Evolutionary conservation across 2,113 vertebrate genomes (phyloP), one percentile per base, ranked within the genome.

Genomic region (Periophthalmodon schlosseri): DNA sequence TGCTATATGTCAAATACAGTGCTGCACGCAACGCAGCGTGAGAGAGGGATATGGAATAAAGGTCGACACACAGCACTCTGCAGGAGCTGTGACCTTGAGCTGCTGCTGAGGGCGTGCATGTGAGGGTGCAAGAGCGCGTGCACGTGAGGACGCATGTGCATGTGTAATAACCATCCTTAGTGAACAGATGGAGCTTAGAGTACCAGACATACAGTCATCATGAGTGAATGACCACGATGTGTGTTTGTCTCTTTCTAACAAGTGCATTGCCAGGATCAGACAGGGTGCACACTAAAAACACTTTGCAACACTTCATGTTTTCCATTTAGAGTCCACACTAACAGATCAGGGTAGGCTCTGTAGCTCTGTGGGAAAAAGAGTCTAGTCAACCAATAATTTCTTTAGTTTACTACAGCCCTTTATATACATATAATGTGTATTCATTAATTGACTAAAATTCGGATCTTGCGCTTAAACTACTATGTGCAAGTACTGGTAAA

Each of bases 111-210:
- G 75, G 86, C 58, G 34, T 2, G 21, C 11, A 34, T 21, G 74
- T 50, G 81, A 71, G 75, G 6, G 60, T 63, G 60, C 60, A 20
- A 34, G 60, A 24, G 15, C 7, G 15, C 15, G 28, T 63, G 60
- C 60, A 18, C 15, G 24, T 60, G 60, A 63, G 60, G 21, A 23
- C 13, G 23, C 57, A 15, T 15, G 70, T 78, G 83, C 56, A 39
- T 83, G 77, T 86, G 82, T 90, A 88, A 92, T 91, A 90, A 91
- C 90, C 88, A 91, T 89, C 87, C 88, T 92, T 90, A 90, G 88
- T 68, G 88, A 91, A 89, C 90, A 91, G 89, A 91, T 91, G 88
- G 90, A 86, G 90, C 87, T 91, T 89, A 92, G 82, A 87, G 82
- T 80, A 89, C 72, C 84, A 91, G 91, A 91, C 91, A 91, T 84